phyloP scores from a whole-genome alignment of 1,140 invertebrate genomes.

The Zaprionus capensis region DNA sequence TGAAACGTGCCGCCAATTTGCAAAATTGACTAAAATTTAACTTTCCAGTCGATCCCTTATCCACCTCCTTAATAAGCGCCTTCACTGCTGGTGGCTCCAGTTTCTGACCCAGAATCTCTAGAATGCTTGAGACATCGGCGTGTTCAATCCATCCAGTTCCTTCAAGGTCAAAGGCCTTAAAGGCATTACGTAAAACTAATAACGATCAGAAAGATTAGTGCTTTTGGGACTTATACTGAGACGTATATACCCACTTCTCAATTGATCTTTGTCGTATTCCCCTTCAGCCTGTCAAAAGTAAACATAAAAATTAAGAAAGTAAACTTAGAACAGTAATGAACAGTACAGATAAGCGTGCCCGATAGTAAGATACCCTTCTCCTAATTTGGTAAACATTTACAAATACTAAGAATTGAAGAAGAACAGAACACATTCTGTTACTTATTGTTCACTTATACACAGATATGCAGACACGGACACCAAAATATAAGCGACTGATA shows the following conservation, averaged over 20 bases:
- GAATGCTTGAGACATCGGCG: constrained; percentile 90
- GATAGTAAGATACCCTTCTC: neutral
- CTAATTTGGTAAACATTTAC: too few species aligned
- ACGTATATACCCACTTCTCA: constrained; percentile 79
- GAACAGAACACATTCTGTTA: too few species aligned
- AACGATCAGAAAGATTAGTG: constrained; percentile 8
- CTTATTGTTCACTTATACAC: too few species aligned
- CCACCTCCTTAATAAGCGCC: constrained; percentile 88
- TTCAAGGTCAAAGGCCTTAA: constrained; percentile 92
- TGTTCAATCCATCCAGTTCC: constrained; percentile 90
- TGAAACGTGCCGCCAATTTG: constrained; percentile 86
- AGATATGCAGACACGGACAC: too few species aligned
- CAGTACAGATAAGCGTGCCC: neutral
- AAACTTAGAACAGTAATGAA: neutral
- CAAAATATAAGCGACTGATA: too few species aligned
- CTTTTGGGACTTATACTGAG: constrained; percentile 65
- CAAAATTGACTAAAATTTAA: constrained; percentile 87
- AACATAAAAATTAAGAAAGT: neutral
- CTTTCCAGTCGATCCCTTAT: constrained; percentile 87
- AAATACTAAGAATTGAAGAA: too few species aligned
- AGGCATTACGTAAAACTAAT: constrained; percentile 90
- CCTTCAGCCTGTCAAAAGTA: constrained; percentile 84
- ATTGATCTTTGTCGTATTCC: constrained; percentile 86
- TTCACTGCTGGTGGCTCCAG: constrained; percentile 88
- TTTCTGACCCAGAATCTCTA: constrained; percentile 91